Conservation (phyloP, 2,113 vertebrate species). For the Hippocampus zosterae region DNA sequence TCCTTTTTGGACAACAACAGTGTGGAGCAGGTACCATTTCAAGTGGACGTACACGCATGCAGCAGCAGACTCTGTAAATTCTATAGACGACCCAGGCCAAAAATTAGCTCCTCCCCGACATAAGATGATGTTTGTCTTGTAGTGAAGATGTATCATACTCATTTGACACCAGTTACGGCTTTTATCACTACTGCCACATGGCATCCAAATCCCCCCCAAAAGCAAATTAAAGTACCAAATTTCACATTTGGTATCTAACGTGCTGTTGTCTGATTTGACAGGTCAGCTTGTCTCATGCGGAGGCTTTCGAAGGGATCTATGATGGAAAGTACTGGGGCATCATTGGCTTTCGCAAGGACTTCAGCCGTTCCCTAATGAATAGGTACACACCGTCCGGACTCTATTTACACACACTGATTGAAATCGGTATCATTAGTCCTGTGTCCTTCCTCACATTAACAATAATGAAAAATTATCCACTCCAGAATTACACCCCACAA, state of each 20-base stretch:
- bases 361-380: constrained; percentile 71
- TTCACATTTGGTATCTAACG: neutral
- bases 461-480: too few species aligned
- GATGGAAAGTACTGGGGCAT: constrained; percentile 75
- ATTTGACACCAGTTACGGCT: neutral
- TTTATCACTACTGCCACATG: neutral
- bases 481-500: too few species aligned
- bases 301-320: constrained; percentile 68
- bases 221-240: neutral
- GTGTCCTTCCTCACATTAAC: too few species aligned
- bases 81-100: too few species aligned
- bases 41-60: too few species aligned
- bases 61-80: too few species aligned
- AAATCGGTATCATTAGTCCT: too few species aligned
- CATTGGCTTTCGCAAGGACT: constrained; percentile 73
- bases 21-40: constrained; percentile 62
- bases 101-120: too few species aligned
- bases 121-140: too few species aligned
- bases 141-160: neutral
- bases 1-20: constrained; percentile 74
- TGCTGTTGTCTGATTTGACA: constrained; percentile 18
- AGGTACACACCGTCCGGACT: constrained; percentile 51
- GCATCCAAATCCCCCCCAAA: neutral
- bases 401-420: neutral
- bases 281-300: constrained; percentile 63